phyloP scores from a whole-genome alignment of 2,888 invertebrate species.

The Ophioninae sp. region DNA sequence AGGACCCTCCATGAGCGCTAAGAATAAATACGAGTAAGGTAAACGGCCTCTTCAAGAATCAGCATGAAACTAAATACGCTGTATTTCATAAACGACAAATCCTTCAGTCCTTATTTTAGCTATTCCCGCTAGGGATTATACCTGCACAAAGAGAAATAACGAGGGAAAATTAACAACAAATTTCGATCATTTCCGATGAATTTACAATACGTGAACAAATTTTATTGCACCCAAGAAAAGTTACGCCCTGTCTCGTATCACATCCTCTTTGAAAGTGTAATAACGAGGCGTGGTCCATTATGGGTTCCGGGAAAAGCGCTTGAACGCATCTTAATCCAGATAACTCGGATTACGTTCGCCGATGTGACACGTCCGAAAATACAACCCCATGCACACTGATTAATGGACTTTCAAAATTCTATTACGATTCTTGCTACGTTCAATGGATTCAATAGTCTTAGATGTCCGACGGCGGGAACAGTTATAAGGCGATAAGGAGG shows the following conservation, averaged over 20 bases:
- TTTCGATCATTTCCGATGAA: slow-evolving; percentile 18
- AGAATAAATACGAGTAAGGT: slow-evolving; percentile 36
- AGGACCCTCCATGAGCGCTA: slow-evolving; percentile 21
- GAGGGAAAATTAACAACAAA: background rate
- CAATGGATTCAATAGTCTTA: background rate
- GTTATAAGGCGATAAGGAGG: background rate
- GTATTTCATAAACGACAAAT: slow-evolving; percentile 22
- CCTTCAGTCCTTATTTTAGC: background rate
- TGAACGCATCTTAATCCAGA: slow-evolving; percentile 17
- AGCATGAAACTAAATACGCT: slow-evolving; percentile 19
- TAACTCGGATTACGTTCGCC: slow-evolving; percentile 18
- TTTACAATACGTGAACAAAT: background rate
- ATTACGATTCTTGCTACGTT: background rate
- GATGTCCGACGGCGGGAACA: background rate
- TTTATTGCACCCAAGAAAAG: background rate
- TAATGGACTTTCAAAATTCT: slow-evolving; percentile 15
- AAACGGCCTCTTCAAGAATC: slow-evolving; percentile 28
- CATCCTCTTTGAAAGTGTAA: slow-evolving; percentile 10
- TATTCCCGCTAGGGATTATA: slow-evolving; percentile 5
- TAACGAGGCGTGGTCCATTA: slow-evolving; percentile 19
- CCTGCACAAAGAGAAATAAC: background rate
- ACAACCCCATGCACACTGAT: slow-evolving; percentile 36
- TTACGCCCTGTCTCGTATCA: background rate
- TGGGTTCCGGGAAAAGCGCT: slow-evolving; percentile 9
- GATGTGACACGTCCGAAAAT: slow-evolving; percentile 30